These are phyloP conservation scores for Bombus impatiens DNA, from an alignment of 1,140 invertebrate genomes.

Conservation along the genomic window DNA sequence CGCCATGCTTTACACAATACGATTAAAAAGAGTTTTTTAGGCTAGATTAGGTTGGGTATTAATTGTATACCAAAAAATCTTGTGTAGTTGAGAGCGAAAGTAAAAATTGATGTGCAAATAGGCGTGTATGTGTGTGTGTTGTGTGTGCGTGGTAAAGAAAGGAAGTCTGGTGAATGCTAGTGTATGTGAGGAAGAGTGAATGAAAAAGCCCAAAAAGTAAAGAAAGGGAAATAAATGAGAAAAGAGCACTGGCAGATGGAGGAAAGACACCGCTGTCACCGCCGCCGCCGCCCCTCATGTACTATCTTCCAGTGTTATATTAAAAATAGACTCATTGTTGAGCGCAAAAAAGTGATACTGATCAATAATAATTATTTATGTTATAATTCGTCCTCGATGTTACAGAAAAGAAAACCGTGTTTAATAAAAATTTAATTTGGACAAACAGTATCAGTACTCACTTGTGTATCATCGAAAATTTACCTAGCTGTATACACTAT, in stretches of 20 bases:
- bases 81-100: constrained; percentile 70
- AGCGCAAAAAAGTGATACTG: constrained; percentile 81
- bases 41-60: constrained; percentile 71
- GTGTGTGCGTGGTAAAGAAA: not conserved
- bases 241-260: constrained; percentile 57
- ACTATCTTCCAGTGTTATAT: constrained; percentile 82
- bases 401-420: constrained; percentile 80
- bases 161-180: not conserved
- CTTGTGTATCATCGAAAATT: constrained; percentile 55
- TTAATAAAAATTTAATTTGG: constrained; percentile 83
- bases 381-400: constrained; percentile 82
- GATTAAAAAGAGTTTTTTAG: constrained; percentile 67
- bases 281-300: constrained; percentile 58
- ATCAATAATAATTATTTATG: constrained; percentile 81
- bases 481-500: constrained; percentile 48
- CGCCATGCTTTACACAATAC: constrained; percentile 73
- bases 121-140: constrained; percentile 21
- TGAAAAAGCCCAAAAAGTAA: constrained; percentile 39
- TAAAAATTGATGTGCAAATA: constrained; percentile 47
- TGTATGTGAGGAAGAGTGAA: constrained; percentile 47
- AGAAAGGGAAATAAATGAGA: constrained; percentile 19
- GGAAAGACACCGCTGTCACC: constrained; percentile 58
- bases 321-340: constrained; percentile 77
- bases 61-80: constrained; percentile 68
- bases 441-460: constrained; percentile 73